Evolutionary conservation across 2,888 invertebrate species (phyloP), one percentile per base, ranked within the genome.

Genomic region (Empis stercorea): DNA sequence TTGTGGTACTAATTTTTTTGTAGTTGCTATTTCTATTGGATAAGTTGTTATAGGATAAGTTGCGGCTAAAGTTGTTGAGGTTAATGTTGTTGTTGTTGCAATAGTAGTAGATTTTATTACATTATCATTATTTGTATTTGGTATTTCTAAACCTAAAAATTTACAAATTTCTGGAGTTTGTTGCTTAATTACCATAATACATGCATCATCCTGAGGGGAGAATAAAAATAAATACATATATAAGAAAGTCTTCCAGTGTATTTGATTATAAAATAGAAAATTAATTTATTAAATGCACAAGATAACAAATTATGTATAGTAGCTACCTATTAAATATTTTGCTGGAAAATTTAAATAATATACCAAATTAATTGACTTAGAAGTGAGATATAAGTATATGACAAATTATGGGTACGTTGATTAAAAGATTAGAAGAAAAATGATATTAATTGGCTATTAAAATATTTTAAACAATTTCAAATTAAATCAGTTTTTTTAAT

Each of bases 91-190:
- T 46, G 52, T 52, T 47, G 46, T 49, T 46, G 54, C 50, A 44
- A 49, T 48, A 45, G 45, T 51, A 44, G 52, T 45, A 16, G 51
- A 47, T 27, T 34, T 34, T 34, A n/a, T 34, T 32, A 13, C n/a
- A 13, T 32, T 34, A 7, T 9, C 32, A 34, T 34, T 34, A 34
- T 38, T 16, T 27, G 9, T 27, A 37, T 34, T 11, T 7, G 55
- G 47, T 38, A 52, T 49, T n/a, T 53, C 39, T 16, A 65, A 53
- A 14, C 66, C 62, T 45, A 67, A 55, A 44, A 67, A 65, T 30
- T 57, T 55, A 49, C 68, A 68, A 54, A 67, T 65, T 54, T 60
- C 63, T 16, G 67, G 62, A 30, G 66, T 65, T 37, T 58, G 60
- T 50, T 65, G 68, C 41, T 59, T 61, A 50, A 64, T 59, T 44